phyloP scores from a whole-genome alignment of 2,888 invertebrate species.

The Strigamia maritima region DNA sequence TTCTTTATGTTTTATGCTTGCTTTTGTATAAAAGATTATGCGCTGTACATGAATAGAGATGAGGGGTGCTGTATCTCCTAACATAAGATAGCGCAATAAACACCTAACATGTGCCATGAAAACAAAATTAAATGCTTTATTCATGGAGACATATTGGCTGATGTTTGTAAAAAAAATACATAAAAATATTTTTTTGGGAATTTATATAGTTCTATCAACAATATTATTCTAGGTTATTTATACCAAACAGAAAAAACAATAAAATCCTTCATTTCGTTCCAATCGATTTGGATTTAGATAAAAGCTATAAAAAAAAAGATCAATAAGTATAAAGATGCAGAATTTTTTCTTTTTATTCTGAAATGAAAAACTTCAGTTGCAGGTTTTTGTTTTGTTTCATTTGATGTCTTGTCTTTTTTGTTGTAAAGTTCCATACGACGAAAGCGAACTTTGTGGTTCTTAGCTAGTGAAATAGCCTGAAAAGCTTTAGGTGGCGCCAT shows the following conservation, averaged over 20 bases:
- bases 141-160: conserved; percentile 15
- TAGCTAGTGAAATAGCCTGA: conserved; percentile 24
- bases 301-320: not conserved
- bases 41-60: not conserved
- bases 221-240: not conserved
- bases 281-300: not conserved
- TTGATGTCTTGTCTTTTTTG: not conserved
- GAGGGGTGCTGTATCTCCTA: not conserved
- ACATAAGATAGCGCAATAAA: not conserved
- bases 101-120: not conserved
- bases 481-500: conserved; percentile 30
- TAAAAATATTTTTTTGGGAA: not conserved
- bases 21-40: not conserved
- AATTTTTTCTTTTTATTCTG: not conserved
- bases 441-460: not conserved
- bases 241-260: not conserved
- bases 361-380: not conserved
- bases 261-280: not conserved
- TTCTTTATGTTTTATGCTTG: not conserved
- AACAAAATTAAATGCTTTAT: conserved; percentile 19
- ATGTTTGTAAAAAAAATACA: not conserved
- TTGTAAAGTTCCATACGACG: not conserved
- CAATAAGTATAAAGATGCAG: not conserved
- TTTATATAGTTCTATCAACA: no score
- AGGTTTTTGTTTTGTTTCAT: not conserved